Evolutionary conservation across 2,113 vertebrate genomes (phyloP).

Genomic region (Peucedramus taeniatus): DNA sequence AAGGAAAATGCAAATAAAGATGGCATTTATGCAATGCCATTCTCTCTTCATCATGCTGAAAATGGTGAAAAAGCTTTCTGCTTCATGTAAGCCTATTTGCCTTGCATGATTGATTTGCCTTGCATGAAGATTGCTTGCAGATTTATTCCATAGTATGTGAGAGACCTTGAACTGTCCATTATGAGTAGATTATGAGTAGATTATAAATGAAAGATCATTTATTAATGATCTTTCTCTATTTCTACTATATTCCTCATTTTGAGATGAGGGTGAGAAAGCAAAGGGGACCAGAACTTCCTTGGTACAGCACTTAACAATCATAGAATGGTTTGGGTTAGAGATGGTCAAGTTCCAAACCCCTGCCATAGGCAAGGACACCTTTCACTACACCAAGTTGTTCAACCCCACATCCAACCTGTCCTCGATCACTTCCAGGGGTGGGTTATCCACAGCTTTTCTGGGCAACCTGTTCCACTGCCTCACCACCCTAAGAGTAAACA

Average conservation of each 20-base stretch:
- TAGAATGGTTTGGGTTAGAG: background rate
- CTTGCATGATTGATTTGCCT: too few relatives aligned
- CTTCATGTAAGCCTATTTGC: background rate
- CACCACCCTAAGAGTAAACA: background rate
- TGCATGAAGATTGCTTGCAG: background rate
- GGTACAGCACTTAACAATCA: background rate
- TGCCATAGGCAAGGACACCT: background rate
- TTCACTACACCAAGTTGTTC: background rate
- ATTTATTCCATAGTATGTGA: background rate
- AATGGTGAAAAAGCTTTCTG: background rate
- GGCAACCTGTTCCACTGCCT: background rate
- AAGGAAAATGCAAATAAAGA: background rate
- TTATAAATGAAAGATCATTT: too few relatives aligned
- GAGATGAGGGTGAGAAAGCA: background rate
- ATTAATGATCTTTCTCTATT: background rate
- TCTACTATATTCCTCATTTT: background rate
- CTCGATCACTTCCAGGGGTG: background rate
- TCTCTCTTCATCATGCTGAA: background rate
- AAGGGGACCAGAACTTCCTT: background rate
- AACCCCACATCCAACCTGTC: background rate
- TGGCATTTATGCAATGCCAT: background rate
- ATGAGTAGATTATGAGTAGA: too few relatives aligned
- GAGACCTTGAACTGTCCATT: background rate
- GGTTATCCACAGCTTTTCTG: background rate
- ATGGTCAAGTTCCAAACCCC: accelerated